phyloP scores from a whole-genome alignment of 2,113 vertebrate species.

The Corythornis cristatus region DNA sequence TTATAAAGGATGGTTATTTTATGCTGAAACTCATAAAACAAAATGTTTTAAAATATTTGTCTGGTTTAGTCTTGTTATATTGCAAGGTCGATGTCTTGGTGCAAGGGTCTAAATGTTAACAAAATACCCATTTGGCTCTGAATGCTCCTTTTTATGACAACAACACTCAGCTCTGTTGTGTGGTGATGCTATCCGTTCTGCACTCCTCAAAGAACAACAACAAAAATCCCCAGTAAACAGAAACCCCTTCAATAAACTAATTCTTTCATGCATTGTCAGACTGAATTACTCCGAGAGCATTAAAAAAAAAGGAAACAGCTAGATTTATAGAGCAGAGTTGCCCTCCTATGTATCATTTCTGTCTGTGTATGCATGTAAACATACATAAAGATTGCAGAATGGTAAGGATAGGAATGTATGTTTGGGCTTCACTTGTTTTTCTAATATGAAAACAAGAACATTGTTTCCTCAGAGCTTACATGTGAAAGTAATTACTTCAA shows the following conservation, averaged over 20 bases:
- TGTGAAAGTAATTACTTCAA: not conserved
- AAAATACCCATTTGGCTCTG: not conserved
- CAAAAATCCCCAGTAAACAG: not conserved
- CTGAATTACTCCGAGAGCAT: not conserved
- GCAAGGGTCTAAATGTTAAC: not conserved
- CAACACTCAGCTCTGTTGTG: not conserved
- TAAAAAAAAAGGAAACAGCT: not conserved
- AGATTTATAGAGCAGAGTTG: not conserved
- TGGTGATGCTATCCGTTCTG: not conserved
- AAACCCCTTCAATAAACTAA: not conserved
- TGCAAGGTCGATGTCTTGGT: not conserved
- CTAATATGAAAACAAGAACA: not conserved
- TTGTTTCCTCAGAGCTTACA: not conserved
- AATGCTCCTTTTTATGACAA: not conserved
- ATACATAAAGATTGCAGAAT: not conserved
- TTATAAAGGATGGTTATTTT: not conserved
- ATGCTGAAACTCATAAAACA: not conserved
- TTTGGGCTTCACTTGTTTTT: not conserved
- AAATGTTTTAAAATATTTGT: not conserved
- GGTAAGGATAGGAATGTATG: not conserved
- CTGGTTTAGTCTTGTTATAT: not conserved
- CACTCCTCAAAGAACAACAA: not conserved
- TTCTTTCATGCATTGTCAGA: not conserved
- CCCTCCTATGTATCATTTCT: not conserved
- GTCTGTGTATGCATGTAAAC: accelerated